Conservation (phyloP, 2,888 invertebrate genomes). For the Teleogryllus oceanicus region DNA sequence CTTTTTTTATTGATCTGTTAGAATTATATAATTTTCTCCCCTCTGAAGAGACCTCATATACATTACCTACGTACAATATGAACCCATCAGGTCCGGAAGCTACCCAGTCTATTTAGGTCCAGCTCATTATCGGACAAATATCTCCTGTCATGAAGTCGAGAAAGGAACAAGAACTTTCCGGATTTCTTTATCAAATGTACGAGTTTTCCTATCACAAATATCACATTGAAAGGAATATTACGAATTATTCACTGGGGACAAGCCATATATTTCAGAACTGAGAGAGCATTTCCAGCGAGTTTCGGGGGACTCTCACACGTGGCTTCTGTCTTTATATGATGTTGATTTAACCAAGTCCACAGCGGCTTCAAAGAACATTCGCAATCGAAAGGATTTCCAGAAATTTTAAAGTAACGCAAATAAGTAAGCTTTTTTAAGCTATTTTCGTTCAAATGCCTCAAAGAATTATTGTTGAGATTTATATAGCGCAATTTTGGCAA, state of each 20-base stretch:
- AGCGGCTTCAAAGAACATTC: constrained; percentile 18
- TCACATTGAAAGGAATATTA: neutral
- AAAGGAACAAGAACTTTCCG: too few species aligned
- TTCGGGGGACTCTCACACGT: neutral
- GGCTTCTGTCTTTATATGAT: neutral
- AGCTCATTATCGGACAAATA: too few species aligned
- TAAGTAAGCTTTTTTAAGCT: neutral
- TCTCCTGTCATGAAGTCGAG: too few species aligned
- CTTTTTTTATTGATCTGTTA: too few species aligned
- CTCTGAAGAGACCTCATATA: too few species aligned
- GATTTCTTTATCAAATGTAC: neutral
- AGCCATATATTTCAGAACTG: neutral
- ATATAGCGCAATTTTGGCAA: constrained; percentile 18
- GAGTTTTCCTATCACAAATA: neutral
- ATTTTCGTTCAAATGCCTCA: neutral
- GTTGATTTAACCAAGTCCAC: constrained; percentile 19
- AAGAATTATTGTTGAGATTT: neutral
- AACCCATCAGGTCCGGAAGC: too few species aligned
- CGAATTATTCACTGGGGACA: neutral
- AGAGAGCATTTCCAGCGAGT: neutral
- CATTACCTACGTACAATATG: too few species aligned
- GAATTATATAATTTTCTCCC: too few species aligned
- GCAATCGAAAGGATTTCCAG: constrained; percentile 21
- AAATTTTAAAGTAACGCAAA: constrained; percentile 20
- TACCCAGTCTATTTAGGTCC: too few species aligned